phyloP scores from a whole-genome alignment of 1,140 invertebrate genomes.

The Hylaeus volcanicus region DNA sequence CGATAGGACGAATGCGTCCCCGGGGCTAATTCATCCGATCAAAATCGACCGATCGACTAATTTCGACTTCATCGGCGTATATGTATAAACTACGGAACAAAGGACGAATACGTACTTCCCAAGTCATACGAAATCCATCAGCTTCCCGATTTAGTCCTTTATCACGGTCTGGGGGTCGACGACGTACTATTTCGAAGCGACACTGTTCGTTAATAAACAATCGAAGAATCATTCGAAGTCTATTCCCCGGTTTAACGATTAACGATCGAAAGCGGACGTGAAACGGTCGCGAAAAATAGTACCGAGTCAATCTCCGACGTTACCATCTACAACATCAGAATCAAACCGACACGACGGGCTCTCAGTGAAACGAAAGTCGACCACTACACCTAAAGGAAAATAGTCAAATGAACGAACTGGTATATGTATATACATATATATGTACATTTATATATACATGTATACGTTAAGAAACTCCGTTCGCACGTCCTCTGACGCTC shows the following conservation, averaged over 20 bases:
- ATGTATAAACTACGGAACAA: constrained; percentile 29
- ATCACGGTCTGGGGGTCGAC: constrained; percentile 38
- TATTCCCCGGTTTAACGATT: no score
- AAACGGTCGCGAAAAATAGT: constrained; percentile 3
- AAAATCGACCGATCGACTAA: constrained; percentile 57
- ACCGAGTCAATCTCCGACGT: constrained; percentile 16
- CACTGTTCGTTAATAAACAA: background rate
- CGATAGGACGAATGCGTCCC: constrained; percentile 37
- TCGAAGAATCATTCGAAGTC: background rate
- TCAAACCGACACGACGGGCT: constrained; percentile 60
- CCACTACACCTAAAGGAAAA: constrained; percentile 15
- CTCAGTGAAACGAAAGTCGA: constrained; percentile 21
- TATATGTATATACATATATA: background rate
- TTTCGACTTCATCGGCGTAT: constrained; percentile 30
- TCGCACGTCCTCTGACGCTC: constrained; percentile 36
- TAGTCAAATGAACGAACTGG: background rate
- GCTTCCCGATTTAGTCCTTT: constrained; percentile 20
- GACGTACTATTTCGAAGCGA: constrained; percentile 41
- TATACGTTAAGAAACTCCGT: constrained; percentile 13
- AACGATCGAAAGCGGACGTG: background rate
- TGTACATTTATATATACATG: background rate
- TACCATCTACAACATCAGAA: constrained; percentile 56
- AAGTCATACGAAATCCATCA: constrained; percentile 44
- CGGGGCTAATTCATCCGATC: constrained; percentile 47
- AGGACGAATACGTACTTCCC: constrained; percentile 40